Percentiles rank a stretch among this genome's conserved stretches.
phyloP scores from a whole-genome alignment of 2,113 vertebrate species.

The Bagarius yarrelli region DNA sequence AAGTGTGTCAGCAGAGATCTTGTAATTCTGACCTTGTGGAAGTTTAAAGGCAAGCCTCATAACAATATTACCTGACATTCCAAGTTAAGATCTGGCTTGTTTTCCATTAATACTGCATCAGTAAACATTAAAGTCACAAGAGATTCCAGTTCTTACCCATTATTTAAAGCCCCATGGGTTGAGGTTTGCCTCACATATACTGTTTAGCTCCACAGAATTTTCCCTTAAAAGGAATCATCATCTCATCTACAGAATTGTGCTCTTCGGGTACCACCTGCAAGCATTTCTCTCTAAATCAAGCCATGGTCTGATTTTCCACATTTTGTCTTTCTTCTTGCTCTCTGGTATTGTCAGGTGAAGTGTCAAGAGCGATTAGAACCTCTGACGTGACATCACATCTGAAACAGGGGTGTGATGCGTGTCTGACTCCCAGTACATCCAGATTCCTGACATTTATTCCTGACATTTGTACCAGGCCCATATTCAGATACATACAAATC shows the following conservation, averaged over 20 bases:
- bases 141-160: constrained; percentile 37
- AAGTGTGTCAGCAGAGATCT: constrained; percentile 39
- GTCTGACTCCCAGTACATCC: not conserved
- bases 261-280: constrained; percentile 36
- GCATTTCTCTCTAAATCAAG: constrained; percentile 18
- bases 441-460: not conserved
- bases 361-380: not conserved
- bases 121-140: constrained; percentile 43
- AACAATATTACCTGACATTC: constrained; percentile 41
- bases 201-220: constrained; percentile 38
- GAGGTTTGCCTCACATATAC: constrained; percentile 37
- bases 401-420: not conserved
- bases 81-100: constrained; percentile 43
- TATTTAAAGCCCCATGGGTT: constrained; percentile 37
- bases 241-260: constrained; percentile 29
- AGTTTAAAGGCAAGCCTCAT: constrained; percentile 41
- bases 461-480: not conserved
- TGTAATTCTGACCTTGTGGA: constrained; percentile 43
- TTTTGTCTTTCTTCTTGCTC: constrained; percentile 13
- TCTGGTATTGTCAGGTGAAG: not conserved
- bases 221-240: constrained; percentile 35
- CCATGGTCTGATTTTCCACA: constrained; percentile 46
- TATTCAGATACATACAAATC: not conserved
- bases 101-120: constrained; percentile 21
- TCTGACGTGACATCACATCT: not conserved